A percentile compares a stretch with the other conserved stretches of the same genome.
Evolutionary conservation across 2,888 invertebrate species (phyloP).

Genomic region (Frankliniella intonsa): DNA sequence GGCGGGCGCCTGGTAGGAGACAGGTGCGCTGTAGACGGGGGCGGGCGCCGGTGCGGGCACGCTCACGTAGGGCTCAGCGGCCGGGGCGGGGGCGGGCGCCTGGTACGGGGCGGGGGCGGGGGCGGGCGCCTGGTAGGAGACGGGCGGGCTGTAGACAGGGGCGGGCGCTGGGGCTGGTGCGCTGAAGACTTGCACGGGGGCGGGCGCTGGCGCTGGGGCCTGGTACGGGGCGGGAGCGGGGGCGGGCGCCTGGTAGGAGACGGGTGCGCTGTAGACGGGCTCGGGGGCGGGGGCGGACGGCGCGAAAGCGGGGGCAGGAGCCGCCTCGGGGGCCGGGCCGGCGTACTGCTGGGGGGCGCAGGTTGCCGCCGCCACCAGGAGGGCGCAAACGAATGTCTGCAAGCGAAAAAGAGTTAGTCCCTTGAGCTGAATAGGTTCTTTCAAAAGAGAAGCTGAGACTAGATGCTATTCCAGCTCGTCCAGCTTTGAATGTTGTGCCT

Average conservation of each 20-base stretch:
- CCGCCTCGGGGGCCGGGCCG: background rate
- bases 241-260: background rate
- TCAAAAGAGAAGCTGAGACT: background rate
- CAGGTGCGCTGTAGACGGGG: background rate
- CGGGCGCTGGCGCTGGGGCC: background rate
- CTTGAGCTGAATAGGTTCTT: background rate
- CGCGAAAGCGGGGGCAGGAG: background rate
- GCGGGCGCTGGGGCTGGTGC: background rate
- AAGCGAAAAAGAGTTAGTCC: background rate
- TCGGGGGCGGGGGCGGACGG: background rate
- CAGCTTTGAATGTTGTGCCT: background rate
- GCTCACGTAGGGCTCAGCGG: background rate
- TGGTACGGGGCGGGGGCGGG: background rate
- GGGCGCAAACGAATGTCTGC: background rate
- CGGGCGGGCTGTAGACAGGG: background rate
- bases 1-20: background rate
- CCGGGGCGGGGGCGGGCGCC: background rate
- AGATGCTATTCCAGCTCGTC: background rate
- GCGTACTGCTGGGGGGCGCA: background rate
- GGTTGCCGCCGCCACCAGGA: background rate
- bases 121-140: background rate
- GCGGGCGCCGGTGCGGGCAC: background rate
- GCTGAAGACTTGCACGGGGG: background rate
- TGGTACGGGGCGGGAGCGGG: background rate
- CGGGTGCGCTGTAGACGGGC: background rate